Conservation (phyloP, 2,113 vertebrate species). For the Halcyon malimbica region DNA sequence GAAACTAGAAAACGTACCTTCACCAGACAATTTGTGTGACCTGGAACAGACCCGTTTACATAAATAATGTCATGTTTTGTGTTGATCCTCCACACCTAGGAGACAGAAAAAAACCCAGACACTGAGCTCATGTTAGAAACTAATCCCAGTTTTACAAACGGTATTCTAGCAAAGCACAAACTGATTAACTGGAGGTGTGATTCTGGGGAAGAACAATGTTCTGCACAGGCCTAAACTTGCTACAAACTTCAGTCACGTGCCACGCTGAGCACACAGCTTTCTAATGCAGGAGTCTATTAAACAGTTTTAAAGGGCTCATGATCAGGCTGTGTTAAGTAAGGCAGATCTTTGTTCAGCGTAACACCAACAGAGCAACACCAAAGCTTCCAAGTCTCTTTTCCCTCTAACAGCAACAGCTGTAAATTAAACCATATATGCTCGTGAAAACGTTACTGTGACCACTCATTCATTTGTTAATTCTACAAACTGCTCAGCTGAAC, state of each 20-base stretch:
- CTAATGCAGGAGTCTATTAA: neutral
- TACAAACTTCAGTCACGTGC: neutral
- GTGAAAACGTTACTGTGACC: neutral
- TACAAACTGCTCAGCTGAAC: neutral
- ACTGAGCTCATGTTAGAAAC: neutral
- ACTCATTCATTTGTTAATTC: neutral
- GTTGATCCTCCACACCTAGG: conserved; percentile 94
- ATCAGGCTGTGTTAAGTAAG: neutral
- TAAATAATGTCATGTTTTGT: conserved; percentile 92
- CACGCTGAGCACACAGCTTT: neutral
- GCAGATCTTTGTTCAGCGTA: neutral
- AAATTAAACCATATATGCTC: neutral
- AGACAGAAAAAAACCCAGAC: neutral
- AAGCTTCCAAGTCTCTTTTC: neutral
- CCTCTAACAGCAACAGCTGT: neutral
- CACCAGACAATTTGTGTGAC: conserved; percentile 91
- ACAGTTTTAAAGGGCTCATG: neutral
- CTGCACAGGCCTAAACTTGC: neutral
- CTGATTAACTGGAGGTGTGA: neutral
- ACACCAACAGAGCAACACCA: neutral
- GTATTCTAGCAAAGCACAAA: neutral
- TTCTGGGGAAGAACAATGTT: neutral
- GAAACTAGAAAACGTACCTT: conserved; percentile 82
- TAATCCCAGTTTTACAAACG: neutral
- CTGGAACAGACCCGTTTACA: conserved; percentile 91